Evolutionary conservation across 2,797 vertebrate genomes (phyloP).

Genomic region (Gobio occitaniae): DNA sequence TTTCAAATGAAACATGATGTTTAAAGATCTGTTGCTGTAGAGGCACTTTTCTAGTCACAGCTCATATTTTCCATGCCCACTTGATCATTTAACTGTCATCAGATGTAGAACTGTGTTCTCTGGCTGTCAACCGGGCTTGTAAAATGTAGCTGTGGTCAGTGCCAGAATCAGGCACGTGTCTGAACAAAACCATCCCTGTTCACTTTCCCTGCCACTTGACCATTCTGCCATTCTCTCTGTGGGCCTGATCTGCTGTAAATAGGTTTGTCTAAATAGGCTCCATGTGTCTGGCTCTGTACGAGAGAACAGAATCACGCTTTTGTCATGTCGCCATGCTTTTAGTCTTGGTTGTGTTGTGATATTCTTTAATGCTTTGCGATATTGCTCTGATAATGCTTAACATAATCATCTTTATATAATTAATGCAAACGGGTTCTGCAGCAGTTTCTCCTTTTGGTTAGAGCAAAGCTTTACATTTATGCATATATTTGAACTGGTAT

Average conservation of each 20-base stretch:
- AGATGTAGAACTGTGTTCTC: slow-evolving; percentile 27
- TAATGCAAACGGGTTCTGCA: neutral
- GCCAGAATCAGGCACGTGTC: slow-evolving; percentile 71
- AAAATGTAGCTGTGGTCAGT: slow-evolving; percentile 61
- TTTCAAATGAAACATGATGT: neutral
- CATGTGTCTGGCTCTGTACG: slow-evolving; percentile 43
- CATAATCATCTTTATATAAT: neutral
- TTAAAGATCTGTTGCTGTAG: slow-evolving; percentile 44
- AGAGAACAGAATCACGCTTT: slow-evolving; percentile 20
- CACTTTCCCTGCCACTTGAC: slow-evolving; percentile 53
- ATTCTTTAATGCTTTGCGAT: slow-evolving; percentile 1
- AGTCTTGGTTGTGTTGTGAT: neutral
- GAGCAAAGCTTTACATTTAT: neutral
- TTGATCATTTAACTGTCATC: slow-evolving; percentile 60
- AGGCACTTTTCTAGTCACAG: slow-evolving; percentile 66
- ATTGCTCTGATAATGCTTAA: neutral
- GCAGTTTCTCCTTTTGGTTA: neutral
- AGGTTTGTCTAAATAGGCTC: slow-evolving; percentile 49
- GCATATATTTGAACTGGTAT: neutral
- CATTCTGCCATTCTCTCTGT: slow-evolving; percentile 39
- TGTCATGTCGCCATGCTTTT: slow-evolving; percentile 7
- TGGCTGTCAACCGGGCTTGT: slow-evolving; percentile 67
- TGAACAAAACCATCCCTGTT: slow-evolving; percentile 62
- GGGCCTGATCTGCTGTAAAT: neutral
- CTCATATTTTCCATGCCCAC: slow-evolving; percentile 74